Conservation (phyloP, 2,888 invertebrate species). For the Embidobia sp. region DNA sequence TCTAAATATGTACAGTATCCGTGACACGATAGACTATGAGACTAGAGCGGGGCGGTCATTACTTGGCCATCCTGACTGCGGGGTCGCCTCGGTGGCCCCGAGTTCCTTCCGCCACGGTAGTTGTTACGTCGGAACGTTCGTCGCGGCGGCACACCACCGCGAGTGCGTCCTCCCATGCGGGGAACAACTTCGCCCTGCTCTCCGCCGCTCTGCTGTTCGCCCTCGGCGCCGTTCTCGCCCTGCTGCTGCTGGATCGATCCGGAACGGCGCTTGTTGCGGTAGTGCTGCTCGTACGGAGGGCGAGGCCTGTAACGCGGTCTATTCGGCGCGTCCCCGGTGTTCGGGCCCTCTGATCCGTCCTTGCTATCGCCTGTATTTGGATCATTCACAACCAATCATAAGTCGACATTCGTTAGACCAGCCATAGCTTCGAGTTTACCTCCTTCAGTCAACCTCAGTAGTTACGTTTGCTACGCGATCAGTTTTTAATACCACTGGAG, state of each 20-base stretch:
- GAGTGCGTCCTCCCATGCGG: constrained; percentile 80
- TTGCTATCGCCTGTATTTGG: constrained; percentile 77
- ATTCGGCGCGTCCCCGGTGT: constrained; percentile 78
- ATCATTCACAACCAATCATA: too few species aligned
- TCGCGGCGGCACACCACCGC: constrained; percentile 82
- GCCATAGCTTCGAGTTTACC: too few species aligned
- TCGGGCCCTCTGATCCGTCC: constrained; percentile 80
- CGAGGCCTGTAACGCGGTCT: constrained; percentile 82
- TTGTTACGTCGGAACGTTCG: constrained; percentile 88
- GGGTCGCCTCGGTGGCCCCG: constrained; percentile 82
- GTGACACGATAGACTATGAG: too few species aligned
- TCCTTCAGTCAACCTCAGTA: too few species aligned
- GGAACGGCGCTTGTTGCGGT: constrained; percentile 81
- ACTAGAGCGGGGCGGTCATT: too few species aligned
- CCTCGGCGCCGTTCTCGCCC: constrained; percentile 70
- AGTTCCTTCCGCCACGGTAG: constrained; percentile 87
- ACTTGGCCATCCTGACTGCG: constrained; percentile 83
- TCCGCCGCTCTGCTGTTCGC: constrained; percentile 62
- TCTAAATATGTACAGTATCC: too few species aligned
- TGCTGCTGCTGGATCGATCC: constrained; percentile 74
- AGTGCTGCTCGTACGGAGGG: constrained; percentile 81
- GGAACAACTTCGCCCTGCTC: constrained; percentile 69
- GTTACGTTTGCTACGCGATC: too few species aligned
- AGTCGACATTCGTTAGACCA: too few species aligned
- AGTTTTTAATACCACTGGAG: too few species aligned